These are phyloP conservation scores for Crossaster papposus DNA, from an alignment of 53 echinoderm and acorn worm genomes.

Conservation along the genomic window DNA sequence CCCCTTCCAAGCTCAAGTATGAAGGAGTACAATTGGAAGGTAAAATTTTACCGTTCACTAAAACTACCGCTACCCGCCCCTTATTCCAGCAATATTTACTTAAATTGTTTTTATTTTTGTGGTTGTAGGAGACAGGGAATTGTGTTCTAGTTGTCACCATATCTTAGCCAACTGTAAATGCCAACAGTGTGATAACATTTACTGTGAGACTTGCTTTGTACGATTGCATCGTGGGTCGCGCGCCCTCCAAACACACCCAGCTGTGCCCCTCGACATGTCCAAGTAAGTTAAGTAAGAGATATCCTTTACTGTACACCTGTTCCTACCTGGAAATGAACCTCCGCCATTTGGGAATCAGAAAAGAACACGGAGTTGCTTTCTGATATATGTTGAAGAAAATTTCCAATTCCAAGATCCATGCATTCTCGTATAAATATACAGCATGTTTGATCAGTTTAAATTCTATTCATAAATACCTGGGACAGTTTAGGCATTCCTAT, in stretches of 20 bases:
- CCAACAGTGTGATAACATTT: conserved; percentile 69
- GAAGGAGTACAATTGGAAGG: conserved; percentile 58
- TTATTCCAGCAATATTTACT: not conserved
- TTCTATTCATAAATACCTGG: no score
- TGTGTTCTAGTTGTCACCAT: conserved; percentile 71
- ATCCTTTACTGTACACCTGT: not conserved
- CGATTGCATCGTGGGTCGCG: conserved; percentile 69
- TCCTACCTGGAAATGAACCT: no score
- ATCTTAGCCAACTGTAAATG: conserved; percentile 71
- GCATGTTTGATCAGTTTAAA: no score
- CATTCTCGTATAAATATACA: no score
- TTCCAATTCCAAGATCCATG: no score
- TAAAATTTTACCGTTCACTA: not conserved
- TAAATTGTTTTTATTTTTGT: not conserved
- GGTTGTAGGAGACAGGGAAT: conserved; percentile 66
- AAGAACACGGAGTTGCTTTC: no score
- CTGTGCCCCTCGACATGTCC: conserved; percentile 30
- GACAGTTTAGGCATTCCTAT: no score
- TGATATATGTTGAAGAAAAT: no score
- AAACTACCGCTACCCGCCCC: no score
- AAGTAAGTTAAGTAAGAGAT: conserved; percentile 39
- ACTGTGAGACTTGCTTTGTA: conserved; percentile 76
- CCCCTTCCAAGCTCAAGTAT: conserved; percentile 43
- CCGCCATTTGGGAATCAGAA: no score
- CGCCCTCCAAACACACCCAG: conserved; percentile 32